phyloP scores from a whole-genome alignment of 2,113 vertebrate species.

The Corvus hawaiiensis region DNA sequence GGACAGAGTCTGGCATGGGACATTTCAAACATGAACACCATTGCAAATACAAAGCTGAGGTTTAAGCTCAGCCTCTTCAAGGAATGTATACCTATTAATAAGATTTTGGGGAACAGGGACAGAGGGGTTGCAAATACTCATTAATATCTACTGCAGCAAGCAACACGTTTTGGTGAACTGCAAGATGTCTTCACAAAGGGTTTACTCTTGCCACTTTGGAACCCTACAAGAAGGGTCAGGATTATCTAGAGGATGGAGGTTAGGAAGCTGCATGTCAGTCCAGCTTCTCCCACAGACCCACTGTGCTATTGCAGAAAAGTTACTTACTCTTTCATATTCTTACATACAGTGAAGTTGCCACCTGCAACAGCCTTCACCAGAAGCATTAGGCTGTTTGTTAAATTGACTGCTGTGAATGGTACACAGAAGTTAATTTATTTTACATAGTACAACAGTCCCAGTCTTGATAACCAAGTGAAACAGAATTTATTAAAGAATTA shows the following conservation, averaged over 20 bases:
- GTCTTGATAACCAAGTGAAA: background rate
- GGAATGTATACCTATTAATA: background rate
- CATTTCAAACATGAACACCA: background rate
- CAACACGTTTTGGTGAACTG: background rate
- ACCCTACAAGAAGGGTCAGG: background rate
- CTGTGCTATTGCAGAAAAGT: background rate
- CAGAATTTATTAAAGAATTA: background rate
- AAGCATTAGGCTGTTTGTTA: background rate
- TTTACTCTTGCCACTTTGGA: background rate
- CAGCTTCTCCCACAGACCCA: background rate
- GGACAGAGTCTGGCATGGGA: background rate
- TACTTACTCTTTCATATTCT: background rate
- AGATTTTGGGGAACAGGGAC: rapidly evolving
- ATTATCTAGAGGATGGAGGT: background rate
- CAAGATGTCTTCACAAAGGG: background rate
- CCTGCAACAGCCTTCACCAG: background rate
- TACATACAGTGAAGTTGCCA: background rate
- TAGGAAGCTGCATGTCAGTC: background rate
- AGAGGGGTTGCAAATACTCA: background rate
- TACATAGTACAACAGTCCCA: background rate
- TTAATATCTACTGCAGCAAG: background rate
- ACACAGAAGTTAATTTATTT: background rate
- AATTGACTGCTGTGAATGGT: background rate
- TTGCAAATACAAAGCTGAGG: background rate
- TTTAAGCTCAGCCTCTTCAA: background rate